Conservation (phyloP, 2,113 vertebrate genomes). For the Semicossyphus pulcher region DNA sequence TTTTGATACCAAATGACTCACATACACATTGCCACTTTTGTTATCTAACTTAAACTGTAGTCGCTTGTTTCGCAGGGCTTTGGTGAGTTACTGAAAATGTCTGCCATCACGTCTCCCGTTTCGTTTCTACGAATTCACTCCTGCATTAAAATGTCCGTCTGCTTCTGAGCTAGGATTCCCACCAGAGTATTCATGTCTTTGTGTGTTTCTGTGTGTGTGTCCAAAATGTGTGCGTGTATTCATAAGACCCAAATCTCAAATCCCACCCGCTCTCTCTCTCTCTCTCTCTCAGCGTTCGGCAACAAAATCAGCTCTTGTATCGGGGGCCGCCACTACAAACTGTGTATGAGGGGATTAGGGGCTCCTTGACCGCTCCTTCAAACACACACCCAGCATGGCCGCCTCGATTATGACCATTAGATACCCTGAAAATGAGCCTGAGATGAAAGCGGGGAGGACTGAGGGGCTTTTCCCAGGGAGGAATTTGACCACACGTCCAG, state of each 20-base stretch:
- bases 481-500: constrained; percentile 76
- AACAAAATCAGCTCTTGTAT: constrained; percentile 76
- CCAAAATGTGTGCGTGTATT: constrained; percentile 55
- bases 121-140: constrained; percentile 41
- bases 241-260: constrained; percentile 59
- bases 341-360: constrained; percentile 84
- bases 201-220: constrained; percentile 33
- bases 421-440: constrained; percentile 82
- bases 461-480: constrained; percentile 69
- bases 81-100: constrained; percentile 26
- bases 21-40: neutral
- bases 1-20: constrained; percentile 2
- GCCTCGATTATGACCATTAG: constrained; percentile 85
- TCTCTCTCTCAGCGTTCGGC: constrained; percentile 54
- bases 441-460: constrained; percentile 71
- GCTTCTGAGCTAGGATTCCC: constrained; percentile 48
- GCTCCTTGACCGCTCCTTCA: constrained; percentile 81
- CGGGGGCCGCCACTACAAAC: constrained; percentile 79
- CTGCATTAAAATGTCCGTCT: constrained; percentile 31
- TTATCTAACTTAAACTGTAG: no score
- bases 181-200: constrained; percentile 50
- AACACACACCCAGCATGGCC: constrained; percentile 82
- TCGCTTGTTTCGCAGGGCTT: constrained; percentile 2
- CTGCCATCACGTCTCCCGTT: constrained; percentile 7
- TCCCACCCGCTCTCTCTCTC: constrained; percentile 32